Evolutionary conservation across 2,113 vertebrate species (phyloP), one percentile per base, ranked within the genome.

Genomic region (Leptobrachium ailaonicum): DNA sequence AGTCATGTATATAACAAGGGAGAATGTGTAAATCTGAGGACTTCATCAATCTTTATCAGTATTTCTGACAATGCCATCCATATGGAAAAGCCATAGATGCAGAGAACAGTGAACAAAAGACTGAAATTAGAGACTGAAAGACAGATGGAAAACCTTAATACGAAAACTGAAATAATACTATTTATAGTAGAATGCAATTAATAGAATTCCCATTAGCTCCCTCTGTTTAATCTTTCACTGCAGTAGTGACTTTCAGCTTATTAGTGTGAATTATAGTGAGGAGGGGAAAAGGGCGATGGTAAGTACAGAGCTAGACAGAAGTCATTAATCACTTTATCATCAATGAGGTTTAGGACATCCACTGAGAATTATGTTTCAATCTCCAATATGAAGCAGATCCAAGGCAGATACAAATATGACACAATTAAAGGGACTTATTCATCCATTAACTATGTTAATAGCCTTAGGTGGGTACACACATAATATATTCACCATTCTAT

Each of bases 241-340:
- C 66, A 42, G 63, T 9, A 68, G 66, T 68, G 66, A 43, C 41
- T 42, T 43, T 12, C 9, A 68, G 66, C 66, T 42, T 68, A 68
- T 68, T 68, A 68, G 41, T 68, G 41, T 68, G 40, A 42, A 43
- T 42, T 32, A 68, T 12, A 68, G 43, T 64, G 41, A 68, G 66
- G 12, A 42, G 66, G 66, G 32, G 62, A 20, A 64, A 50, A 50
- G 47, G 47, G 47, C 8, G 47, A 64, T 64, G 1, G 40, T n/a
- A 62, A 12, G 10, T 13, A 32, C 4, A 40, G 40, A 8, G n/a
- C 4, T 40, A 40, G 62, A 2, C 14, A 64, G 62, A 64, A 6
- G 6, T 64, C 62, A 20, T 64, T 64, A 64, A 32, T 13, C 62
- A 64, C 62, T 64, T 64, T 40, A 64, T 64, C 40, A 13, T 64